Evolutionary conservation across 2,888 invertebrate genomes (phyloP), one percentile per base, ranked within the genome.

Genomic region (Leptodirus hochenwartii): DNA sequence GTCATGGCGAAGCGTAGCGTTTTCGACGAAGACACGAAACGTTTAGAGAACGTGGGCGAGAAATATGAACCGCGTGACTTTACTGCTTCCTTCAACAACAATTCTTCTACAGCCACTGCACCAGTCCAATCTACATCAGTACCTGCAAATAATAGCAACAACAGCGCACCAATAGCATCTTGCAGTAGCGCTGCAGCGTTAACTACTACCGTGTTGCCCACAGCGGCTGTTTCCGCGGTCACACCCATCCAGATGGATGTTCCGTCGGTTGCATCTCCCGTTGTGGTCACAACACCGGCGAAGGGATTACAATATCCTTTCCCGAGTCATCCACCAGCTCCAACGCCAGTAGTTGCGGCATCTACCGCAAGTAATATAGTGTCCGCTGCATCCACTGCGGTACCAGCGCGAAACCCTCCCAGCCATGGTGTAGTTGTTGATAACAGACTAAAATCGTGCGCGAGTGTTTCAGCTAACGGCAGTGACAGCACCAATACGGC

Each of bases 11-110:
- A 87, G 53, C 75, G 81, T 38, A 90, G 88, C 29, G 85, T 95
- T 30, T 93, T 95, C 55, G 95, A 95, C 51, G 93, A 93, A 53
- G 95, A 95, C 53, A 73, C 81, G 22, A 88, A 91, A 55, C 66
- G 95, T 17, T 62, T 95, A 34, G 90, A 90, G 53, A 84, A 82
- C 45, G 76, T 81, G 33, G 66, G 75, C 49, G 74, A 88, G 54
- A 72, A 84, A 58, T 73, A 85, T 59, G 70, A 88, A 59, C 71
- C 64, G 36, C 63, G 53, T 39, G 69, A 69, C 37, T 67, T 66
- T 41, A 54, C 54, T 29, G n/a, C n/a, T n/a, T n/a, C n/a, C n/a
- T n/a, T n/a, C n/a, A n/a, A n/a, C n/a, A n/a, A n/a, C n/a, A n/a
- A n/a, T n/a, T n/a, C n/a, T n/a, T n/a, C n/a, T n/a, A n/a, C 41